Base-by-base conservation (phyloP, 2,888 invertebrate genomes). In the Sepiola atlantica region DNA sequence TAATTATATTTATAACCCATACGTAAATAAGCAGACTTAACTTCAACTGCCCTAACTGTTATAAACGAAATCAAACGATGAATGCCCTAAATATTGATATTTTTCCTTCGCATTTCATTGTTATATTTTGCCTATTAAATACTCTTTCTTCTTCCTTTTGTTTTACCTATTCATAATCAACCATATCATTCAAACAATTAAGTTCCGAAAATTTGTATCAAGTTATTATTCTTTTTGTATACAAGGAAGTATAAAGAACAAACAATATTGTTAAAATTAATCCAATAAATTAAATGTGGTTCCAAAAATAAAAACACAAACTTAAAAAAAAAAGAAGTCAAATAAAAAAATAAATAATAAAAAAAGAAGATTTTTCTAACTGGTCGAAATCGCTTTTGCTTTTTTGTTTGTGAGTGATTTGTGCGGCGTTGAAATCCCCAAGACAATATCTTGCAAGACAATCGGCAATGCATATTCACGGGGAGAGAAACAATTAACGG, bases 251-350 rank as follows among this genome's bases (percentile, higher is more conserved):
- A 24, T 61, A 21, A 61, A 77, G n/a, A 77, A 77, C 32, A 14
- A n/a, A 77, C n/a, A 77, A 77, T 77, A 77, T 77, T 77, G 77
- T n/a, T 77, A n/a, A 77, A n/a, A 77, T 14, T 77, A 77, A 77
- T 77, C 77, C 77, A 77, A 32, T 77, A 77, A 77, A n/a, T 32
- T 77, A 61, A 61, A 61, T 21, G 24, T 61, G 21, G 24, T 61
- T 61, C 45, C 21, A 61, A 61, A 61, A 61, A 10, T 24, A 24
- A 24, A 61, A 61, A 61, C 28, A 24, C 45, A 61, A 24, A 8
- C 21, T 61, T 24, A 61, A 61, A 24, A 61, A 61, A 61, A 61
- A 61, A 24, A 61, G 1, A 20, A 61, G 28, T 28, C 61, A 21
- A 61, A 61, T 28, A 61, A 61, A 61, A n/a, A n/a, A 18, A 24